These are phyloP conservation scores for Meghimatium bilineatum DNA, from an alignment of 2,888 invertebrate genomes.

Conservation along the genomic window DNA sequence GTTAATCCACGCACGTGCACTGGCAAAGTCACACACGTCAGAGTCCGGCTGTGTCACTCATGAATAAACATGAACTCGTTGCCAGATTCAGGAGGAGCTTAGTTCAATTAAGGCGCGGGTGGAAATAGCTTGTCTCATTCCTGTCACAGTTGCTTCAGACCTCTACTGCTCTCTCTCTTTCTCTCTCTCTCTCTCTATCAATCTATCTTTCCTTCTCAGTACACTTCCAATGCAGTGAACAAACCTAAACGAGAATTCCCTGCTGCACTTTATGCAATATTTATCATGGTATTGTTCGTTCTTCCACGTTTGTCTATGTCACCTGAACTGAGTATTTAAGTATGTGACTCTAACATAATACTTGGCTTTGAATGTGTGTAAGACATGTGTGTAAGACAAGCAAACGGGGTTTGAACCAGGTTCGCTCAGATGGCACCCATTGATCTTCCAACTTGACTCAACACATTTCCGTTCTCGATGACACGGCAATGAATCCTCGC, in stretches of 20 bases:
- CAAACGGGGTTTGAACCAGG: too few relatives aligned
- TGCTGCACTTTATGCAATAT: background rate
- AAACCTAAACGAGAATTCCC: background rate
- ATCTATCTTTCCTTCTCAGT: background rate
- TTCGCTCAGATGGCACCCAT: too few relatives aligned
- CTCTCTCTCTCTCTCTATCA: background rate
- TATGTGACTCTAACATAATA: too few relatives aligned
- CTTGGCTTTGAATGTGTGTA: too few relatives aligned
- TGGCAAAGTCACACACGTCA: background rate
- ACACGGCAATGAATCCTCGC: too few relatives aligned
- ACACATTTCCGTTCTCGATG: too few relatives aligned
- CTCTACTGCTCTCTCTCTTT: background rate
- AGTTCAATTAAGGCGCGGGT: background rate
- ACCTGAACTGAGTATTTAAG: too few relatives aligned
- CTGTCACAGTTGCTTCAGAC: background rate
- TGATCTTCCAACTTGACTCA: too few relatives aligned
- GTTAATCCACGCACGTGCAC: background rate
- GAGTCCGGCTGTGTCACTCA: background rate
- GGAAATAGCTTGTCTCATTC: background rate
- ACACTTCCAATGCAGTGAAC: background rate
- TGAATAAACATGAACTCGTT: constrained; percentile 11
- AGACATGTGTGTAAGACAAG: too few relatives aligned
- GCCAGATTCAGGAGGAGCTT: constrained; percentile 4
- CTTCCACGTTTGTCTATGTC: too few relatives aligned
- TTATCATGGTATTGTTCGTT: too few relatives aligned